Evolutionary conservation across 1,140 invertebrate genomes (phyloP), one percentile per base, ranked within the genome.

Genomic region (Zaprionus capensis): DNA sequence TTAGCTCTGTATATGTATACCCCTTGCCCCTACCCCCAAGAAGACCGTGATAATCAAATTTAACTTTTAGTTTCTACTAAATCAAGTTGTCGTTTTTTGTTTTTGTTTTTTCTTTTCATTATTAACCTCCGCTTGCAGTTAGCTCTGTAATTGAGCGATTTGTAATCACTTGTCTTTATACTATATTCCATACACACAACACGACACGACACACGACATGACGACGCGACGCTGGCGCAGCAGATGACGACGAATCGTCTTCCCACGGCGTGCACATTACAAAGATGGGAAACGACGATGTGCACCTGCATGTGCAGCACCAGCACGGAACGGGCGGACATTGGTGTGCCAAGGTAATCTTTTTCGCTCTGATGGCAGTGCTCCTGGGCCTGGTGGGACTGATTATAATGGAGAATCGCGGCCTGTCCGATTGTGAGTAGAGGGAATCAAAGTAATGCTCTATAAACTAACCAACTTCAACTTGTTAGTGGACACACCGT

Each of bases 301-400:
- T 96, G 26, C 95, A 95, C 58, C 95, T 97, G 81, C 96, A 97
- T 82, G 94, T 97, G 31, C 94, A 97, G 28, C 95, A 96, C 80
- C 96, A 97, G 53, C 94, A 94, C 73, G 94, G 94, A 11, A 96
- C 95, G 15, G 96, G 96, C 46, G 96, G 96, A 31, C 96, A 96
- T 82, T 95, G 96, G 94, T 96, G 96, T 92, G 96, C 96, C 7
- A 97, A 96, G 93, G 95, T 97, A 46, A 94, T 97, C 71, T 97
- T 97, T 92, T 97, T 97, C 82, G 92, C 94, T 3, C 87, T 97
- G 14, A 94, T 97, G 51, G 95, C 95, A 22, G 94, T 95, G 61
- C 94, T 97, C 22, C 93, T 95, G 75, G 94, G 96, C 38, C 93
- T 96, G 15, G 95, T 97, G 83, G 96, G 96, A 62, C 88, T 97